A percentile compares a stretch with the other conserved stretches of the same genome.
These are phyloP conservation scores for Cylindroiulus punctatus DNA, from an alignment of 2,888 invertebrate genomes.

Conservation along the genomic window DNA sequence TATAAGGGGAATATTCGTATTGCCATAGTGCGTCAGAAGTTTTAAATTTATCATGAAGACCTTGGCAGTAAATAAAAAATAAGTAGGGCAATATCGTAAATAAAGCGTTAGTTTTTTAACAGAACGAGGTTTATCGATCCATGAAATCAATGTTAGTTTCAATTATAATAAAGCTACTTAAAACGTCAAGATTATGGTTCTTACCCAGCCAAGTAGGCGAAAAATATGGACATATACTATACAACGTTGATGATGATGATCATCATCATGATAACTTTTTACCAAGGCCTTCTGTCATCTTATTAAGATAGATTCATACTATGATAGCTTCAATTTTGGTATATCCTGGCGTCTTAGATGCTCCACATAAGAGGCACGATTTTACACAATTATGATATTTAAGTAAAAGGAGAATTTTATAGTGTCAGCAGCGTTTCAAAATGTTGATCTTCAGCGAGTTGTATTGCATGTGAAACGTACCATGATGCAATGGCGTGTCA, in stretches of 20 bases:
- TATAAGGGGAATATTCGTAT: conserved; percentile 1
- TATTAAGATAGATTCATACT: too few species aligned
- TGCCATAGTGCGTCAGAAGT: conserved; percentile 27
- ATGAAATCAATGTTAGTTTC: conserved; percentile 13
- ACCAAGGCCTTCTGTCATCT: too few species aligned
- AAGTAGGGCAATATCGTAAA: conserved; percentile 33
- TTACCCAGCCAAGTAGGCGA: neutral
- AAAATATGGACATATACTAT: neutral
- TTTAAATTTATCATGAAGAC: conserved; percentile 38
- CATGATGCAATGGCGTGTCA: too few species aligned
- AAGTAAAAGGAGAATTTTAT: too few species aligned
- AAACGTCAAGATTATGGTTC: neutral
- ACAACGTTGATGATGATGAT: neutral
- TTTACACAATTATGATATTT: too few species aligned
- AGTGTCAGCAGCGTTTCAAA: too few species aligned
- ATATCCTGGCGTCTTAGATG: too few species aligned
- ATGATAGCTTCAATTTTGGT: too few species aligned
- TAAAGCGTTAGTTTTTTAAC: conserved; percentile 34
- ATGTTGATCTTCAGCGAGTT: too few species aligned
- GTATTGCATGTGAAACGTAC: too few species aligned
- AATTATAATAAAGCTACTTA: conserved; percentile 14
- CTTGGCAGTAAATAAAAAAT: conserved; percentile 29
- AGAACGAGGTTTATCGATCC: conserved; percentile 29
- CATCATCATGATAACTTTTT: too few species aligned
- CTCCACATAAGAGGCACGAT: too few species aligned